Evolutionary conservation across 2,888 invertebrate genomes (phyloP).

Genomic region (Mesorhabditis belari): DNA sequence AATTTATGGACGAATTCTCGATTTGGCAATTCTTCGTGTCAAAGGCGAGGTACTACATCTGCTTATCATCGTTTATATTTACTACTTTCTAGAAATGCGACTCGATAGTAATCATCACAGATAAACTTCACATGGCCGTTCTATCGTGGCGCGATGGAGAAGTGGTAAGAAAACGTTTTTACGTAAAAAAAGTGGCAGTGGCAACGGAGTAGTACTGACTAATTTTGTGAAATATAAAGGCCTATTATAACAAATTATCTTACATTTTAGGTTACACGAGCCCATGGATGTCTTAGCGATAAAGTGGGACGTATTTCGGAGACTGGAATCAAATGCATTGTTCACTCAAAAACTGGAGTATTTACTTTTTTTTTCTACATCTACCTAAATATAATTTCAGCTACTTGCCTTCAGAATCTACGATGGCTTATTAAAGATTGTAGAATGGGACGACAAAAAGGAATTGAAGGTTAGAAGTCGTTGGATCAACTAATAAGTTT

Average conservation of each 20-base stretch:
- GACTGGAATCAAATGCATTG: slow-evolving; percentile 86
- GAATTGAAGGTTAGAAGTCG: background rate
- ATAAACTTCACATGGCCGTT: slow-evolving; percentile 92
- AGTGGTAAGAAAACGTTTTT: background rate
- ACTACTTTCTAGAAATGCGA: slow-evolving; percentile 52
- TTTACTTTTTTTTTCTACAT: slow-evolving; percentile 7
- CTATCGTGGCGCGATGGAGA: slow-evolving; percentile 69
- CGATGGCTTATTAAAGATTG: slow-evolving; percentile 93
- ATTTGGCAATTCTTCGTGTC: slow-evolving; percentile 85
- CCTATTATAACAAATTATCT: too few relatives aligned
- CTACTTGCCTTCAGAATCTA: slow-evolving; percentile 90
- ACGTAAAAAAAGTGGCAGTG: too few relatives aligned
- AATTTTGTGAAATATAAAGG: too few relatives aligned
- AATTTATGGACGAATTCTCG: slow-evolving; percentile 77
- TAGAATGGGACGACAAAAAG: slow-evolving; percentile 79
- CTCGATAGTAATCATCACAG: slow-evolving; percentile 72
- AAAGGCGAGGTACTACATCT: slow-evolving; percentile 60
- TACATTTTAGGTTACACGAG: slow-evolving; percentile 73
- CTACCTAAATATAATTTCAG: slow-evolving; percentile 15
- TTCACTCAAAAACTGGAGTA: slow-evolving; percentile 75
- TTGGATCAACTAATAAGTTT: too few relatives aligned
- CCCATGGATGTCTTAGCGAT: slow-evolving; percentile 88
- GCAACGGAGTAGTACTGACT: too few relatives aligned
- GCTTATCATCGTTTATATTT: background rate
- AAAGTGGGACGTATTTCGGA: slow-evolving; percentile 88